A percentile compares a stretch with the other conserved stretches of the same genome.
Conservation (phyloP, 2,888 invertebrate species). For the Agrochola macilenta region DNA sequence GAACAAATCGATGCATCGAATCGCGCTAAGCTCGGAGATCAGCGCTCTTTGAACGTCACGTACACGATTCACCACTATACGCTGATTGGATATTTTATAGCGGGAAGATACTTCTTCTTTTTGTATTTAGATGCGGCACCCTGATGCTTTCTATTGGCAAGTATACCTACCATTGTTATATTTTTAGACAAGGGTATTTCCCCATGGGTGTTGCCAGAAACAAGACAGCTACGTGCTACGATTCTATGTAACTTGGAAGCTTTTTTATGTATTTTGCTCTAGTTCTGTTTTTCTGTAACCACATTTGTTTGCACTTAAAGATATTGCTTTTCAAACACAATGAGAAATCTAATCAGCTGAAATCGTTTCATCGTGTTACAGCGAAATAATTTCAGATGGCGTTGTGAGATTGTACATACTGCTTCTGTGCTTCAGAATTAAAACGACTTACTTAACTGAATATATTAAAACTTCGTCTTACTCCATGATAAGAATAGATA, state of each 20-base stretch:
- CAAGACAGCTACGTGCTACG: conserved; percentile 26
- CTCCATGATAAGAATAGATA: conserved; percentile 56
- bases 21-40: conserved; percentile 69
- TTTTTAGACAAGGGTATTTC: conserved; percentile 39
- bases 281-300: conserved; percentile 14
- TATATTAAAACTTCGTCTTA: conserved; percentile 55
- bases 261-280: conserved; percentile 3
- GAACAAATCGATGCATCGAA: conserved; percentile 65
- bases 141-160: conserved; percentile 8
- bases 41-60: conserved; percentile 68
- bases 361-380: conserved; percentile 16
- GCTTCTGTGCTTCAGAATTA: conserved; percentile 24
- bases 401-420: conserved; percentile 15
- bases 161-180: conserved; percentile 11
- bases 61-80: conserved; percentile 65
- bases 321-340: conserved; percentile 25
- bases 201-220: conserved; percentile 37
- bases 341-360: conserved; percentile 14
- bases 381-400: conserved; percentile 16
- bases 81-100: conserved; percentile 73
- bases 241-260: conserved; percentile 5
- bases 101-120: conserved; percentile 50
- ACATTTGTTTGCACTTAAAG: conserved; percentile 9
- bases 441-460: conserved; percentile 43
- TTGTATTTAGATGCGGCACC: conserved; percentile 34